Conservation (phyloP, 2,888 invertebrate species). For the Metellina segmentata region DNA sequence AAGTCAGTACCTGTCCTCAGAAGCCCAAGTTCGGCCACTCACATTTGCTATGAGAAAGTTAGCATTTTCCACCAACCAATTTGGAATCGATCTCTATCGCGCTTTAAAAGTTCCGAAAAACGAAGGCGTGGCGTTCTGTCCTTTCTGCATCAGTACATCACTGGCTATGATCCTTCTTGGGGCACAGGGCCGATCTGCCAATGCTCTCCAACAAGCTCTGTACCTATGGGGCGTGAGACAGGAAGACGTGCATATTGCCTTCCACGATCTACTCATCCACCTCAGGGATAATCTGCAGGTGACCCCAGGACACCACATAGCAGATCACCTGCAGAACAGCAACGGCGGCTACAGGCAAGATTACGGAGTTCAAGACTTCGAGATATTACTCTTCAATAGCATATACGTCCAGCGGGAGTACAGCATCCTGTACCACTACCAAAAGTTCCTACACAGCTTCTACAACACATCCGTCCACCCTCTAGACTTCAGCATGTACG, state of each 20-base stretch:
- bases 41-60: conserved; percentile 78
- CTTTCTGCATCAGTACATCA: conserved; percentile 78
- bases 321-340: conserved; percentile 55
- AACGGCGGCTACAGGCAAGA: conserved; percentile 70
- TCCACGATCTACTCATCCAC: conserved; percentile 78
- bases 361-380: conserved; percentile 72
- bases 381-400: conserved; percentile 77
- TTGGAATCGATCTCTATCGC: conserved; percentile 78
- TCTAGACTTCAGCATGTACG: conserved; percentile 78
- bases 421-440: conserved; percentile 78
- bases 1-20: conserved; percentile 40
- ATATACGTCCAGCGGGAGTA: conserved; percentile 78
- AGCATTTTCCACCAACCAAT: conserved; percentile 78
- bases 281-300: conserved; percentile 77
- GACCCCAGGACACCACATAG: conserved; percentile 72
- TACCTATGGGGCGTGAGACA: conserved; percentile 78
- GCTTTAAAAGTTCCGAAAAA: conserved; percentile 77
- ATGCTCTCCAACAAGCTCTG: conserved; percentile 78
- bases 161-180: conserved; percentile 78
- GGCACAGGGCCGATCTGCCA: conserved; percentile 76
- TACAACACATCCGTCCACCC: conserved; percentile 78
- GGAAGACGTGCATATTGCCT: conserved; percentile 78
- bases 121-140: conserved; percentile 78
- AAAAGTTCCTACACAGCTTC: conserved; percentile 77
- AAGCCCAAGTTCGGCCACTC: conserved; percentile 70